Base-by-base conservation (phyloP, 2,888 invertebrate species). In the Dasysyrphus tricinctus region DNA sequence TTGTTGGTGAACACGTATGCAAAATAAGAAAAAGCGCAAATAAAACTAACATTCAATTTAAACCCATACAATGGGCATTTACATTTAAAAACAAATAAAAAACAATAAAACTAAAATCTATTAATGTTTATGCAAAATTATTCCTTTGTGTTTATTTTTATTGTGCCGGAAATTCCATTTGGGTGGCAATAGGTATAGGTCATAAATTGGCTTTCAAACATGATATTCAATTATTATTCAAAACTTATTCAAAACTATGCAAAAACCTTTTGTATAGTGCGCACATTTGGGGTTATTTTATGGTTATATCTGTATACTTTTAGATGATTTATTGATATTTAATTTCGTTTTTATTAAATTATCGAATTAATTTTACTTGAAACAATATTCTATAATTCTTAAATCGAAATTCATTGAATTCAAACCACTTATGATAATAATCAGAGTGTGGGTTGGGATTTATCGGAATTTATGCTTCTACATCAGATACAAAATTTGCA, bases 371-470 rank as follows among this genome's bases (percentile, higher is more conserved):
- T 32, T 34, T 57, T 57, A 16, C n/a, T 57, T 39, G 12, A 3
- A 39, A 39, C 19, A 61, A 61, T 39, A 39, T 39, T 61, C 19
- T 14, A n/a, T 59, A 14, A 39, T 59, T 59, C 39, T 59, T n/a
- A 2, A 61, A 61, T 61, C 39, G 59, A 39, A 61, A 59, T 37
- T 39, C 37, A 59, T 39, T 59, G 59, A 59, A 61, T 61, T 37
- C 3, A 39, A 61, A 24, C 19, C 59, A 39, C 24, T 61, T 61
- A 61, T 49, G 14, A n/a, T 37, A 37, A 73, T 59, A 14, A 14
- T 54, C 7, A 11, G n/a, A 47, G 76, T 67, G 76, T 76, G 39
- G 76, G 76, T 49, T 56, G 76, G 69, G 76, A 76, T 69, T 76
- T 76, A 76, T 76, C 29, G 49, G 59, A 76, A 42, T 24, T 24